Percentiles rank a stretch among this genome's conserved stretches.
These are phyloP conservation scores for Saccostrea cuccullata DNA, from an alignment of 1,140 invertebrate genomes.

Conservation along the genomic window DNA sequence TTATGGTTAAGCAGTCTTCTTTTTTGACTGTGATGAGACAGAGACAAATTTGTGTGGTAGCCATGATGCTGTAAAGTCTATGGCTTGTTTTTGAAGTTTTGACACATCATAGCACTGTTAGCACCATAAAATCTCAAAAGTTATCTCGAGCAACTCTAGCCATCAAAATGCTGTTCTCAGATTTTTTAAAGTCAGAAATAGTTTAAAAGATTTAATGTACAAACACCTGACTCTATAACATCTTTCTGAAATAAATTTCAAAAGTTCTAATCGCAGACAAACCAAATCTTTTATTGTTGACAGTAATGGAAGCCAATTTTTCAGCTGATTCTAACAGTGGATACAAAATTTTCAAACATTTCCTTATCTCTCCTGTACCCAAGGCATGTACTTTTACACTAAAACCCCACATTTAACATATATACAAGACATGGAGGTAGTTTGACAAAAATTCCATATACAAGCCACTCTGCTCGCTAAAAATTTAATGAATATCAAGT, in stretches of 20 bases:
- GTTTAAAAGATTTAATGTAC: too few relatives aligned
- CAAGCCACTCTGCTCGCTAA: neutral
- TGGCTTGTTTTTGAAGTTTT: constrained; percentile 10
- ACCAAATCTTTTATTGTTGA: constrained; percentile 15
- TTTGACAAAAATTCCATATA: constrained; percentile 8
- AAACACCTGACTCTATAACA: too few relatives aligned
- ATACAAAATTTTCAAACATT: neutral
- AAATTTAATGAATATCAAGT: constrained; percentile 35
- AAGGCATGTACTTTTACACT: neutral
- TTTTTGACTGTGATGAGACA: neutral
- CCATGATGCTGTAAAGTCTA: constrained; percentile 3
- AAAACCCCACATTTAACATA: neutral
- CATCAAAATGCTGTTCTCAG: neutral
- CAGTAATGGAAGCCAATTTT: neutral
- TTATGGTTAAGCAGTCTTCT: neutral
- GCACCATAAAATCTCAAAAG: neutral
- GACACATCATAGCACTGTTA: constrained; percentile 12
- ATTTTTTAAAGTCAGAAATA: neutral
- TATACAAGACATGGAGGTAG: neutral
- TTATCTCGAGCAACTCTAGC: neutral
- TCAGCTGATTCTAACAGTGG: neutral
- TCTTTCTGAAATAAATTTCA: neutral
- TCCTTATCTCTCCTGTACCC: neutral
- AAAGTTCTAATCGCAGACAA: neutral
- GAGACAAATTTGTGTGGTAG: constrained; percentile 25